phyloP scores from a whole-genome alignment of 2,113 vertebrate species.

The Rhynchomys soricoides region DNA sequence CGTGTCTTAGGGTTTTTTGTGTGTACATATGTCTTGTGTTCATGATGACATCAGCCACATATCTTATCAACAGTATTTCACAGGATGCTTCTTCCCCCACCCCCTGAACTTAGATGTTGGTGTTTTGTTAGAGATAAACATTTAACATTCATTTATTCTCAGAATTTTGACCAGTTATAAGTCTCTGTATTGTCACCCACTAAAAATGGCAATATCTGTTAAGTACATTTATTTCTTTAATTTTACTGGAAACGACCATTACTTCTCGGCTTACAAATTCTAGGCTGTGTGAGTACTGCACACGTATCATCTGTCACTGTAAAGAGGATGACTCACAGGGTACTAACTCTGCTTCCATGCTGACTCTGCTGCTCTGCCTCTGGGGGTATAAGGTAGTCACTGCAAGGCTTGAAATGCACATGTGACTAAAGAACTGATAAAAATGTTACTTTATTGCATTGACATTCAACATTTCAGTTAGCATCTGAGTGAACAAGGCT shows the following conservation, averaged over 20 bases:
- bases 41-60: not conserved
- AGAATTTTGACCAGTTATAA: not conserved
- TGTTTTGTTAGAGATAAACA: not conserved
- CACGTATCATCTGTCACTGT: not conserved
- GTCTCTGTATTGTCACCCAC: not conserved
- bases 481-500: not conserved
- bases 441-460: not conserved
- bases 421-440: not conserved
- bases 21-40: not conserved
- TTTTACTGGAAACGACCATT: not conserved
- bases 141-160: not conserved
- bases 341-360: fast-evolving
- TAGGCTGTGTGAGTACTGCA: not conserved
- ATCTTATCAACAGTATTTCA: not conserved
- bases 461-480: constrained; percentile 1
- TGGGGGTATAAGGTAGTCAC: not conserved
- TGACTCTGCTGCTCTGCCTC: not conserved
- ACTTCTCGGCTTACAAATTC: constrained; percentile 14
- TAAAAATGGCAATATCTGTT: not conserved
- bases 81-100: not conserved
- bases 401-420: not conserved
- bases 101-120: not conserved
- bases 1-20: not conserved
- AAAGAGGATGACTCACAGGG: not conserved
- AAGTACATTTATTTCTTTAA: not conserved